A percentile compares a stretch with the other conserved stretches of the same genome.
phyloP scores from a whole-genome alignment of 2,113 vertebrate species.

The Nanorana parkeri region DNA sequence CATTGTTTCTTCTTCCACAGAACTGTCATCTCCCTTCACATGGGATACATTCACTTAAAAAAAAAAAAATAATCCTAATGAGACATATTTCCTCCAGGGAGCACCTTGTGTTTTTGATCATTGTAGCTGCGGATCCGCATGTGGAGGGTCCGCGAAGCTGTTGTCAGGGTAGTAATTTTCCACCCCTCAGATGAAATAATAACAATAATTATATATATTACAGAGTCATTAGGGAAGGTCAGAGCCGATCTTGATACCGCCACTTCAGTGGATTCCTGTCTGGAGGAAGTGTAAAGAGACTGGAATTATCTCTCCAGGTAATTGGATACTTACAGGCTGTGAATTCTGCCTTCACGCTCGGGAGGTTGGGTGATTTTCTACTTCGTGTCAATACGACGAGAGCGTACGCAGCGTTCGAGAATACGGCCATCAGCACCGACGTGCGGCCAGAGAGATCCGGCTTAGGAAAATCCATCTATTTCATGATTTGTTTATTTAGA shows the following conservation, averaged over 20 bases:
- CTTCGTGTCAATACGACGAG: neutral
- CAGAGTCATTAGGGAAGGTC: conserved; percentile 14
- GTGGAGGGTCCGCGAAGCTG: neutral
- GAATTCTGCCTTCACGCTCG: conserved; percentile 7
- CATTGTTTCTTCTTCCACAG: no score
- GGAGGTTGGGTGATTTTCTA: neutral
- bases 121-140: no score
- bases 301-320: conserved; percentile 38
- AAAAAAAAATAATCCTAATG: no score
- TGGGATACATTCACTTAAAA: no score
- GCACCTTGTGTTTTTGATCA: no score
- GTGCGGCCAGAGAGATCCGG: no score
- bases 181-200: conserved; percentile 41
- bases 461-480: no score
- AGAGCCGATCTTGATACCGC: neutral
- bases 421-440: no score
- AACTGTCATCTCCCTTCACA: no score
- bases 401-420: no score
- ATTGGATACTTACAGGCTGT: conserved; percentile 39
- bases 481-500: no score
- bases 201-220: conserved; percentile 45
- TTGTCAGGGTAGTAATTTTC: conserved; percentile 7
- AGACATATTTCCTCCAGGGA: no score
- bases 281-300: conserved; percentile 10
- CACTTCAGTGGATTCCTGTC: conserved; percentile 14